Base-by-base conservation (phyloP, 2,113 vertebrate species). In the Agapornis roseicollis region DNA sequence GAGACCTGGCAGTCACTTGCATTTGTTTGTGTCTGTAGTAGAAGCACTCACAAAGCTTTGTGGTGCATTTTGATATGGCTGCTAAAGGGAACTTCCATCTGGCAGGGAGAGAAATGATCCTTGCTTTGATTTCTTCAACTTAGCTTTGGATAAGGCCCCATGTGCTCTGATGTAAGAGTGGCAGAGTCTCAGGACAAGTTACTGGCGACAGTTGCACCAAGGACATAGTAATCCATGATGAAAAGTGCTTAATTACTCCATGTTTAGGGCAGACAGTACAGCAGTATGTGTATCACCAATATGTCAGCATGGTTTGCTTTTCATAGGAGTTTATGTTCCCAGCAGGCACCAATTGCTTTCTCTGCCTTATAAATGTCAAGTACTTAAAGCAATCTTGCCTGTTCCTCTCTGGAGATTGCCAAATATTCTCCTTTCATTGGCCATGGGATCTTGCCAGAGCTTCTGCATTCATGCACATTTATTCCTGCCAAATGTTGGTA, bases 321-420 rank as follows among this genome's bases (percentile, higher is more conserved):
- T 93, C 96, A 79, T 49, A 66, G 72, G 49, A 84, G 80, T 93
- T 91, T 87, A 47, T 87, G 76, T 83, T 87, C 90, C 77, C 92
- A 96, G 92, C 89, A 91, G 80, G 79, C 85, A 82, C 41, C 0
- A 3, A 95, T 77, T 80, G 53, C 85, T 84, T 94, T 77, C 92
- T 63, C 83, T 94, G 65, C 82, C 77, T 84, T 94, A 93, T 86
- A 97, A 96, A 97, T 96, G 95, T 95, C 95, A 93, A 91, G 77
- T 89, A 84, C 85, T 85, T 83, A 42, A 69, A 90, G 80, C 50
- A 93, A 41, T 82, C 64, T 81, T 95, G 84, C 88, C 66, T 61
- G 11, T 58, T 95, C 72, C 64, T 93, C 91, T 95, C 80, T 44
- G 28, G 76, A 89, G 90, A 61, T 55, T 91, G 87, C 86, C 89